Percentiles rank a stretch among this genome's conserved stretches.
Evolutionary conservation across 2,797 vertebrate species (phyloP).

Genomic region (Brotogeris chrysoptera): DNA sequence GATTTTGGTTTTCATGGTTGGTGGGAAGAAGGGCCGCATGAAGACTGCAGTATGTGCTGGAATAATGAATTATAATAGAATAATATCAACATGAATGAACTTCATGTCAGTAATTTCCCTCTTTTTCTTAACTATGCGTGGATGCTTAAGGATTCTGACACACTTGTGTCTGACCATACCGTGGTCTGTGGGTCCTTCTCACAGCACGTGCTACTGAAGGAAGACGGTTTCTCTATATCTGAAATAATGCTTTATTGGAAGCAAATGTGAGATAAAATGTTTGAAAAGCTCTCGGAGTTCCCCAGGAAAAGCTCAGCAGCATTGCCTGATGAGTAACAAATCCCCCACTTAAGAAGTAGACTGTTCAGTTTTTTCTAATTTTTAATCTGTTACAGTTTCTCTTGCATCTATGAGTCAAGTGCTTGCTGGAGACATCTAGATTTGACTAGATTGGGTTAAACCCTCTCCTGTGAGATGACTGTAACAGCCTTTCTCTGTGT

Average conservation of each 20-base stretch:
- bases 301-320: neutral
- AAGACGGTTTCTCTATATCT: neutral
- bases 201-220: neutral
- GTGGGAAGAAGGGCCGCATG: neutral
- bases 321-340: neutral
- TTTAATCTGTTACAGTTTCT: neutral
- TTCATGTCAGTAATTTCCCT: neutral
- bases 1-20: rapidly evolving
- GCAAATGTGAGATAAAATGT: neutral
- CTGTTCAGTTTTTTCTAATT: neutral
- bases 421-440: neutral
- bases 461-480: neutral
- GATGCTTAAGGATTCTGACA: neutral
- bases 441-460: neutral
- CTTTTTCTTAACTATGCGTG: neutral
- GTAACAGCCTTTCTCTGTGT: neutral
- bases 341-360: neutral
- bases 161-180: neutral
- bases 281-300: neutral
- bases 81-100: neutral
- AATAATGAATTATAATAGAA: neutral
- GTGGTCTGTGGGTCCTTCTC: neutral
- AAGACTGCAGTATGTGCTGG: neutral
- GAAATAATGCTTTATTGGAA: neutral
- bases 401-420: neutral